A percentile compares a stretch with the other conserved stretches of the same genome.
phyloP scores from a whole-genome alignment of 1,140 invertebrate genomes.

The Diplogasteroides magnus region DNA sequence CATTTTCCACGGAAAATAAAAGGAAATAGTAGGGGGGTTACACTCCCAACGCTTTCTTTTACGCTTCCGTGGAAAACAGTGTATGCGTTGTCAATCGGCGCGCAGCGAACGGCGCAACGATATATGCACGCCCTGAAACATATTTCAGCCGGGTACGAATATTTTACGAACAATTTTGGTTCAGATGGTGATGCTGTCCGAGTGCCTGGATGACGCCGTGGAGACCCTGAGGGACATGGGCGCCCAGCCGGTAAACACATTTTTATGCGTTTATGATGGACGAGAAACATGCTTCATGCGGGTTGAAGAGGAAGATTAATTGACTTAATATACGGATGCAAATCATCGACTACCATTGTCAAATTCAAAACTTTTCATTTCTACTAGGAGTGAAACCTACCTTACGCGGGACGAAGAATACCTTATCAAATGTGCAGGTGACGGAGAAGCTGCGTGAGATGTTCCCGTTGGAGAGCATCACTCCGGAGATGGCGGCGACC shows the following conservation, averaged over 20 bases:
- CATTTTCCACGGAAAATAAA: too few species aligned
- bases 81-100: neutral
- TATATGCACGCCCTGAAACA: neutral
- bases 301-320: neutral
- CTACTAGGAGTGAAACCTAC: neutral
- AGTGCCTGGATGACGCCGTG: neutral
- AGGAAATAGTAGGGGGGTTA: too few species aligned
- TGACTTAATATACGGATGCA: neutral
- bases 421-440: too few species aligned
- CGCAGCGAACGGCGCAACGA: neutral
- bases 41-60: neutral
- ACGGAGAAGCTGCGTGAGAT: neutral
- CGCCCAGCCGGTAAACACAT: neutral
- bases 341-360: neutral
- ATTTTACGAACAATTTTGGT: too few species aligned
- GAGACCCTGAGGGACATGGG: neutral
- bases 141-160: neutral
- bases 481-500: neutral
- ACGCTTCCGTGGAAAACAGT: neutral
- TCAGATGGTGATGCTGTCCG: slow-evolving; percentile 1
- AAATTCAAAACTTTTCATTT: neutral
- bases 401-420: too few species aligned
- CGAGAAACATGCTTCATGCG: neutral
- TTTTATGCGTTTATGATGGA: neutral
- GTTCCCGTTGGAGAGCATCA: neutral